phyloP scores from a whole-genome alignment of 2,113 vertebrate genomes.

The Serilophus lunatus region DNA sequence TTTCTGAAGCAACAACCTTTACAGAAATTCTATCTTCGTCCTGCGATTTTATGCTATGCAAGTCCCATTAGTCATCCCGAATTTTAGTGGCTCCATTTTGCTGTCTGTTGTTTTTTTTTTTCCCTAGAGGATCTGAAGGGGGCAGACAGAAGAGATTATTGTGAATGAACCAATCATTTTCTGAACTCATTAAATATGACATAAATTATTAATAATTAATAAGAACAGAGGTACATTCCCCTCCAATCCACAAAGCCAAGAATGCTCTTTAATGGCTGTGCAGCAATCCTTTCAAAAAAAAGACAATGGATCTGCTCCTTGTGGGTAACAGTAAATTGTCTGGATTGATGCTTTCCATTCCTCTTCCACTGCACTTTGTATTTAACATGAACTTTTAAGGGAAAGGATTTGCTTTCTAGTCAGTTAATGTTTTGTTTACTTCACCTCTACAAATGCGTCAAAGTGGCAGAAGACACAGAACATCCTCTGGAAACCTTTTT shows the following conservation, averaged over 20 bases:
- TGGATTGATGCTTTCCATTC: constrained; percentile 34
- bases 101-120: not conserved
- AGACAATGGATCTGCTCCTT: constrained; percentile 23
- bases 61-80: not conserved
- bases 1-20: not conserved
- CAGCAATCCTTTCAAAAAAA: not conserved
- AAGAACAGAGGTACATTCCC: not conserved
- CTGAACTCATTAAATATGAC: constrained; percentile 36
- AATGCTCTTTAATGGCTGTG: constrained; percentile 28
- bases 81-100: not conserved
- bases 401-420: constrained; percentile 18
- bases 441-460: constrained; percentile 1
- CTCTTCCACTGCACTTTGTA: not conserved
- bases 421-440: constrained; percentile 6
- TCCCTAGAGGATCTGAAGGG: not conserved
- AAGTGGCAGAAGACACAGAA: not conserved
- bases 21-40: not conserved
- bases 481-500: not conserved
- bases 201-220: constrained; percentile 53
- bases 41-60: not conserved
- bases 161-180: constrained; percentile 22
- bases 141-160: not conserved
- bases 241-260: not conserved
- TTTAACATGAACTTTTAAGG: constrained; percentile 11
- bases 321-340: constrained; percentile 2